Evolutionary conservation across 2,113 vertebrate genomes (phyloP).

Genomic region (Glareola pratincola): DNA sequence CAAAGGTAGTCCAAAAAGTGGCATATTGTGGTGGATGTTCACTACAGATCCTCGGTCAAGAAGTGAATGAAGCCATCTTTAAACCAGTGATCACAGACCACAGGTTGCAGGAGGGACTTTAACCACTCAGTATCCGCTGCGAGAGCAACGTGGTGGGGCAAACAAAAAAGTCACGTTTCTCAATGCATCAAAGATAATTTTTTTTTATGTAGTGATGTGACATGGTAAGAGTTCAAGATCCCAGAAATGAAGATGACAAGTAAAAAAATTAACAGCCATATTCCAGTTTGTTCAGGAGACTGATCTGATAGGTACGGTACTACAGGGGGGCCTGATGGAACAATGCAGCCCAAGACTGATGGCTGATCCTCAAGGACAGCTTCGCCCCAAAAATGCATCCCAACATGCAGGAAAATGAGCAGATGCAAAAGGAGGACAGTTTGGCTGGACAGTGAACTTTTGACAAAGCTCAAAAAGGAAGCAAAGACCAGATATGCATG

Average conservation of each 20-base stretch:
- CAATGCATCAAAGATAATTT: background rate
- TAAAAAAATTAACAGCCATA: background rate
- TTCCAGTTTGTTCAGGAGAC: background rate
- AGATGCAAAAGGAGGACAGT: background rate
- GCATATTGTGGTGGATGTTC: background rate
- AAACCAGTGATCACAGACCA: background rate
- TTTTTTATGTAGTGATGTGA: background rate
- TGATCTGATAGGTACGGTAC: background rate
- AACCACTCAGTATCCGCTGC: background rate
- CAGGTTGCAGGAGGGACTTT: background rate
- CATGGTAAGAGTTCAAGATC: background rate
- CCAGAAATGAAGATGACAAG: background rate
- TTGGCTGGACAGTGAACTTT: background rate
- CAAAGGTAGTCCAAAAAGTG: background rate
- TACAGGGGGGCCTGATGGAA: background rate
- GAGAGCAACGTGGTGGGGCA: accelerated
- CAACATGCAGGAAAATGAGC: background rate
- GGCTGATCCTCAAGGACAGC: background rate
- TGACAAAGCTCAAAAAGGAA: background rate
- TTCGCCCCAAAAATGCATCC: background rate
- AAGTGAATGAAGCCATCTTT: background rate
- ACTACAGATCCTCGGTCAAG: background rate
- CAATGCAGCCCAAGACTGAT: background rate
- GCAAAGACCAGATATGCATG: background rate
- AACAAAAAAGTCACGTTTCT: background rate